These are phyloP conservation scores for Myrmophylax atrothorax DNA, from an alignment of 2,113 vertebrate genomes.

Conservation along the genomic window DNA sequence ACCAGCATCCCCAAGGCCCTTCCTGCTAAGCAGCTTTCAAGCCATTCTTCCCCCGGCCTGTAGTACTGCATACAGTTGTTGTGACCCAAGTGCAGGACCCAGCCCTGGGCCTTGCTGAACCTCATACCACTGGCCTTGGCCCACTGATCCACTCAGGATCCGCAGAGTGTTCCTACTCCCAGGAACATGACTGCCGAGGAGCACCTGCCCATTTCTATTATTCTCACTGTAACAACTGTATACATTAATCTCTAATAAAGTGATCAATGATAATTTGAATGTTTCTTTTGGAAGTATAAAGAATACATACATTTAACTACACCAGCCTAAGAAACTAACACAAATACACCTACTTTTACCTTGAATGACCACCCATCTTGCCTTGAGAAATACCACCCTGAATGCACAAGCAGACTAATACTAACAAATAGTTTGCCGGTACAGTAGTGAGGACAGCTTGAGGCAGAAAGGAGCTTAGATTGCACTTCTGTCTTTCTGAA, in stretches of 20 bases:
- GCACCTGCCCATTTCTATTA: neutral
- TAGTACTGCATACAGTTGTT: neutral
- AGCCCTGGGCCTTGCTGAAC: neutral
- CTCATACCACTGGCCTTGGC: neutral
- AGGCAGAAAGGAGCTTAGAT: neutral
- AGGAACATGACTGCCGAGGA: neutral
- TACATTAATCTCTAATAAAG: neutral
- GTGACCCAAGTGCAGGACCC: accelerated
- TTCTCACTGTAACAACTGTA: neutral
- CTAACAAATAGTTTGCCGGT: neutral
- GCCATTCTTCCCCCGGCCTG: neutral
- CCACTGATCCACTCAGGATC: neutral
- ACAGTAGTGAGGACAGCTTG: neutral
- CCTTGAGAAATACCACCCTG: neutral
- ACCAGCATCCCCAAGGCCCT: neutral
- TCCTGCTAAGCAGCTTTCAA: neutral
- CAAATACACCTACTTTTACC: neutral
- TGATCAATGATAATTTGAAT: neutral
- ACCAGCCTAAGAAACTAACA: neutral
- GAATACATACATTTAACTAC: neutral
- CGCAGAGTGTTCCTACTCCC: neutral
- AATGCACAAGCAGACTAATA: neutral
- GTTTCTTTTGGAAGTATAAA: neutral
- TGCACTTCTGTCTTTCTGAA: neutral
- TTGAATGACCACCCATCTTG: neutral